Evolutionary conservation across 2,888 invertebrate species (phyloP), one percentile per base, ranked within the genome.

Genomic region (Gandaritis pyraliata): DNA sequence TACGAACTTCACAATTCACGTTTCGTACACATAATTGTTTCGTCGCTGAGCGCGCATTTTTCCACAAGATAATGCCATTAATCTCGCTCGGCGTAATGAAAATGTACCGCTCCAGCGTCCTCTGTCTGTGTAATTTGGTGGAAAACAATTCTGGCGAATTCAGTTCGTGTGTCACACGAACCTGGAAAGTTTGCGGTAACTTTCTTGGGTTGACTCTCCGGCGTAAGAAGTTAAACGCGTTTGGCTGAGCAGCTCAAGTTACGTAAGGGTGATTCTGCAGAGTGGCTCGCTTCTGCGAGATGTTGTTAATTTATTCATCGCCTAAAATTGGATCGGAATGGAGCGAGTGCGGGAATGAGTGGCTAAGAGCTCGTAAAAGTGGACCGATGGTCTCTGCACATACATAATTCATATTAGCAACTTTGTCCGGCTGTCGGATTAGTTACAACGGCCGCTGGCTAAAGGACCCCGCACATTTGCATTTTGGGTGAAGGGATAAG

Each of bases 61-160:
- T 87, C 83, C 78, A 77, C 82, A 77, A 85, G 81, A 88, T 88
- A 86, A 86, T 82, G 80, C 79, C 78, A 86, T 88, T 87, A 87
- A 88, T 89, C 85, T 83, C 78, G 75, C 72, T 70, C 70, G 64
- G 71, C 72, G 80, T 86, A 86, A 87, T 87, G 85, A 86, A 86
- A 86, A 87, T 83, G 83, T 86, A 83, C 81, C 74, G 77, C 72
- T 74, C 64, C 72, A 69, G 71, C 70, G 75, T 73, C 69, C 69
- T 71, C 70, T 68, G 69, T 62, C 73, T 70, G 73, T 75, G 77
- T 81, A 75, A 82, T 81, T 81, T 76, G 72, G 77, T 71, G 76
- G 77, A 75, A 75, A 80, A 82, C 80, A 82, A 82, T 83, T 80
- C 74, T 65, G 72, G 70, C 65, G 75, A 77, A 80, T 79, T 76